Percentiles rank a stretch among this genome's conserved stretches.
These are phyloP conservation scores for Xestia xanthographa DNA, from an alignment of 2,888 invertebrate genomes.

Conservation along the genomic window DNA sequence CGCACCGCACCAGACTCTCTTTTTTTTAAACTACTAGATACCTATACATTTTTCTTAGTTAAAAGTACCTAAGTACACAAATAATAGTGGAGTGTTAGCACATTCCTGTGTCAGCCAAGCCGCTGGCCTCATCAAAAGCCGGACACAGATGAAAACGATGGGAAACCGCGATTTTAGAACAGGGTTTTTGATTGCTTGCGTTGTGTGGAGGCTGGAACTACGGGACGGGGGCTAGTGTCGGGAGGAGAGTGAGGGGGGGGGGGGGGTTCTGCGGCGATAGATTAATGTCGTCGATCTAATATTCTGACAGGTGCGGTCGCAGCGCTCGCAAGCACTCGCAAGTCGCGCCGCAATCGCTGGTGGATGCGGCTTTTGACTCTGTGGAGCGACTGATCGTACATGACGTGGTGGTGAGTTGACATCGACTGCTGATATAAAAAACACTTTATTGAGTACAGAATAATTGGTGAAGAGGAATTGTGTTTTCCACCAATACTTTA, in stretches of 20 bases:
- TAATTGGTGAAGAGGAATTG: not conserved
- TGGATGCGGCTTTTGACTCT: slow-evolving; percentile 58
- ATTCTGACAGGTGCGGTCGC: slow-evolving; percentile 85
- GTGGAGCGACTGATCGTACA: not conserved
- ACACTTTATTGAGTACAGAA: not conserved
- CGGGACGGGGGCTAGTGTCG: slow-evolving; percentile 19
- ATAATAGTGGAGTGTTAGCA: not conserved
- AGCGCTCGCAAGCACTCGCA: slow-evolving; percentile 44
- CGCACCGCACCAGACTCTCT: not conserved
- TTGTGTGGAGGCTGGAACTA: slow-evolving; percentile 45
- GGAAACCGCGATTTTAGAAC: slow-evolving; percentile 83
- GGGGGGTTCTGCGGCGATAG: slow-evolving; percentile 71
- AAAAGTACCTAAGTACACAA: not conserved
- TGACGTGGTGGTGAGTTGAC: not conserved
- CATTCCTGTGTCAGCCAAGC: slow-evolving; percentile 11
- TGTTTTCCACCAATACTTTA: not conserved
- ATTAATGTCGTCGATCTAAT: slow-evolving; percentile 88
- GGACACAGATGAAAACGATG: slow-evolving; percentile 82
- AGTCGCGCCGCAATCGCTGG: slow-evolving; percentile 19
- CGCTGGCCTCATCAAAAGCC: slow-evolving; percentile 71
- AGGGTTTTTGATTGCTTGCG: slow-evolving; percentile 84
- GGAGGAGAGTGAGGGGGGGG: slow-evolving; percentile 26
- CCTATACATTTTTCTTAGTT: not conserved
- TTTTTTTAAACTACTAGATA: not conserved
- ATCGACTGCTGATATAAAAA: not conserved